These are phyloP conservation scores for Pocillopora verrucosa DNA, from an alignment of 64 coral and sea anemone genomes.

Conservation along the genomic window DNA sequence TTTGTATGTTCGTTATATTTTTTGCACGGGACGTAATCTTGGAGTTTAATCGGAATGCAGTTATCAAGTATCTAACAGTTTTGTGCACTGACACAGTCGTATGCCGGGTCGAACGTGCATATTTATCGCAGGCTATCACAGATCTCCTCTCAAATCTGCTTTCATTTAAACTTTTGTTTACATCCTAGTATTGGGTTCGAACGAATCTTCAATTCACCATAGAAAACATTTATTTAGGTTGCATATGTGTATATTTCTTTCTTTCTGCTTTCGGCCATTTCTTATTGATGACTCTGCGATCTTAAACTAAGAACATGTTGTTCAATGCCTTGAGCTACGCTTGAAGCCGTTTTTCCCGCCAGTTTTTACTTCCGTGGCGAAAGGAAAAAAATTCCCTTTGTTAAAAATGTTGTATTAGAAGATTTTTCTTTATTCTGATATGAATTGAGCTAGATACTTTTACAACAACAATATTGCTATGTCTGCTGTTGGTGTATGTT, in stretches of 20 bases:
- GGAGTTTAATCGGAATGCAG: background rate
- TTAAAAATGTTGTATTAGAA: conserved; percentile 6
- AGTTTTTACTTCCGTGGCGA: background rate
- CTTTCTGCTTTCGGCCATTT: background rate
- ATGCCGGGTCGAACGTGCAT: background rate
- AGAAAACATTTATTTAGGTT: conserved; percentile 15
- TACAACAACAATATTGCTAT: background rate
- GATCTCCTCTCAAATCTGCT: background rate
- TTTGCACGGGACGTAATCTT: background rate
- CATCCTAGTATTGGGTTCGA: background rate
- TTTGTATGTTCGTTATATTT: background rate
- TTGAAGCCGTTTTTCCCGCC: background rate
- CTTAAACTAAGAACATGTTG: background rate
- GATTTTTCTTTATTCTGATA: background rate
- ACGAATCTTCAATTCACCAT: conserved; percentile 5
- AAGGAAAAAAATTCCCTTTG: background rate
- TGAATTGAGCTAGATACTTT: background rate
- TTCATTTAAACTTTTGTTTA: background rate
- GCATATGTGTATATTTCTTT: conserved; percentile 14
- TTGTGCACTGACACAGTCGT: background rate
- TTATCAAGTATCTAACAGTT: background rate
- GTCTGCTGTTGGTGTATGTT: background rate
- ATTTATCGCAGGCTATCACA: no score
- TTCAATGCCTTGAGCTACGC: background rate
- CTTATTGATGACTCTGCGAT: conserved; percentile 18